These are phyloP conservation scores for Fistularia commersonii DNA, from an alignment of 2,797 vertebrate species.

Conservation along the genomic window DNA sequence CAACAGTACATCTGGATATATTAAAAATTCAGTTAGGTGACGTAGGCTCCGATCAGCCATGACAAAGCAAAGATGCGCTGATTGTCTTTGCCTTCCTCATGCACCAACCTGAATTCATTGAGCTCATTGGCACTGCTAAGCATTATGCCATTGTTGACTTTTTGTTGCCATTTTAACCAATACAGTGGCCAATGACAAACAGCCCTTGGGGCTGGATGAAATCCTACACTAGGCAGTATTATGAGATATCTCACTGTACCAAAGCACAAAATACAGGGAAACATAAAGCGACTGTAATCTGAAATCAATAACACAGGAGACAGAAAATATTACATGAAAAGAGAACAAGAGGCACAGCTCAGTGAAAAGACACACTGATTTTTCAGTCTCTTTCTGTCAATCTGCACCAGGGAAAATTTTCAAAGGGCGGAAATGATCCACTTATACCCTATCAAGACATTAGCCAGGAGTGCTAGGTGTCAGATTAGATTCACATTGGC, in stretches of 20 bases:
- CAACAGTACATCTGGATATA: too few relatives aligned
- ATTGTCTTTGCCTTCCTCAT: conserved; percentile 13
- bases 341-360: conserved; percentile 39
- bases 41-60: conserved; percentile 8
- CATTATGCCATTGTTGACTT: conserved; percentile 7
- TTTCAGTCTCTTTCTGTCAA: conserved; percentile 31
- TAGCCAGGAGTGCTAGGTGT: conserved; percentile 76
- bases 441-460: conserved; percentile 74
- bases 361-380: conserved; percentile 34
- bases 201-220: conserved; percentile 36
- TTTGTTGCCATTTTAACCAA: conserved; percentile 36
- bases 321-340: conserved; percentile 43
- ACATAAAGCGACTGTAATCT: conserved; percentile 57
- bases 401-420: conserved; percentile 38
- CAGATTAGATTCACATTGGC: conserved; percentile 75
- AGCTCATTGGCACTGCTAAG: conserved; percentile 1
- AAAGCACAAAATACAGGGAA: conserved; percentile 33
- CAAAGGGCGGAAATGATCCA: conserved; percentile 63
- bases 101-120: conserved; percentile 5
- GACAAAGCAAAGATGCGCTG: conserved; percentile 41
- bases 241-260: conserved; percentile 35
- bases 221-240: conserved; percentile 19
- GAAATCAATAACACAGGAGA: conserved; percentile 66
- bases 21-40: too few relatives aligned
- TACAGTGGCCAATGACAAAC: conserved; percentile 33